phyloP scores from a whole-genome alignment of 2,797 vertebrate species.

The Leuciscus waleckii region DNA sequence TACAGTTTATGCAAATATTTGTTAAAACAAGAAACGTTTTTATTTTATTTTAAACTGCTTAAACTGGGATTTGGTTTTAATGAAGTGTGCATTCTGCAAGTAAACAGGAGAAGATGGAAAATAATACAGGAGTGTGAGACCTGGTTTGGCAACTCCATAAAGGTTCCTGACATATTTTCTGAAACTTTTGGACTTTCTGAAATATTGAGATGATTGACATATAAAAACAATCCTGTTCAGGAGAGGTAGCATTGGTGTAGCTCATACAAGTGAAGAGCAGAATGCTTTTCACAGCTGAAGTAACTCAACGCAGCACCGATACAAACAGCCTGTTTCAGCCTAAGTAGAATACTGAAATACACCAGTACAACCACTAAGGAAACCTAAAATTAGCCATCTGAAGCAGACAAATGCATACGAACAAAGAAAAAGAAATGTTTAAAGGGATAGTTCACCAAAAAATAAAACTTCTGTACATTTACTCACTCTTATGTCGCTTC shows the following conservation, averaged over 20 bases:
- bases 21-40: not conserved
- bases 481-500: not conserved
- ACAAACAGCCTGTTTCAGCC: not conserved
- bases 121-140: not conserved
- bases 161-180: conserved; percentile 25
- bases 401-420: conserved; percentile 3
- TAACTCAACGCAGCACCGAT: conserved; percentile 2
- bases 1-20: not conserved
- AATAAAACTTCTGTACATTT: not conserved
- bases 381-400: not conserved
- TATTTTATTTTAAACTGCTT: not conserved
- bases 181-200: conserved; percentile 49
- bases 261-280: not conserved
- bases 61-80: conserved; percentile 36
- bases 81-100: conserved; percentile 23
- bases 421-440: not conserved
- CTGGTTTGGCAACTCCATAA: not conserved
- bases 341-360: not conserved
- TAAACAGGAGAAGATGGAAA: conserved; percentile 5
- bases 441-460: not conserved
- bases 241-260: not conserved
- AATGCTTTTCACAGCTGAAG: conserved; percentile 11
- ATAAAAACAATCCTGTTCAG: conserved; percentile 6
- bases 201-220: conserved; percentile 53
- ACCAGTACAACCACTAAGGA: not conserved